Evolutionary conservation across 2,113 vertebrate genomes (phyloP).

Genomic region (Podilymbus podiceps): DNA sequence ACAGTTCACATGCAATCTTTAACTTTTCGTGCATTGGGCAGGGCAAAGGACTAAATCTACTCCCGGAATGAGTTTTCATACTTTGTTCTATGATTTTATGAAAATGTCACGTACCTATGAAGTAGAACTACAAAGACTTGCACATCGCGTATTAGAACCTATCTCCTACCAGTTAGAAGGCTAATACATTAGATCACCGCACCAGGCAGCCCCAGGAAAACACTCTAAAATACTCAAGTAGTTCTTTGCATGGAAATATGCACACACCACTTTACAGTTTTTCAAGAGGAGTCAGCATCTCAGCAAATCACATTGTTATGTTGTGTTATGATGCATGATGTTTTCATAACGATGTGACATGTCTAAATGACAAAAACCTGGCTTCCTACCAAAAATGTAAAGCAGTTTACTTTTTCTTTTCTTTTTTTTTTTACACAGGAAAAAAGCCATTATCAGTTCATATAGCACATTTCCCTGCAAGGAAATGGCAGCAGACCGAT

Average conservation of each 20-base stretch:
- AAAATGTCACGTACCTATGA: background rate
- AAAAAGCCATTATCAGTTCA: conserved; percentile 34
- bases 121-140: background rate
- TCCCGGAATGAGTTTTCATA: background rate
- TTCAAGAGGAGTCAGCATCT: conserved; percentile 49
- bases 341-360: conserved; percentile 64
- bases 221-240: background rate
- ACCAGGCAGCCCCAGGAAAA: conserved; percentile 8
- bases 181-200: background rate
- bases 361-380: conserved; percentile 67
- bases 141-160: background rate
- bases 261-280: background rate
- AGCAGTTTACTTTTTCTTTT: background rate
- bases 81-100: background rate
- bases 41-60: background rate
- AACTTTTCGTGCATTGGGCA: background rate
- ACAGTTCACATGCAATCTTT: background rate
- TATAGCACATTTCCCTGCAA: conserved; percentile 30
- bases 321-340: conserved; percentile 63
- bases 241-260: background rate
- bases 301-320: conserved; percentile 64
- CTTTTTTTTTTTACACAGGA: background rate
- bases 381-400: conserved; percentile 66
- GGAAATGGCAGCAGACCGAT: conserved; percentile 45
- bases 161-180: background rate